Conservation (phyloP, 2,888 invertebrate genomes). For the Andrena bicolor region DNA sequence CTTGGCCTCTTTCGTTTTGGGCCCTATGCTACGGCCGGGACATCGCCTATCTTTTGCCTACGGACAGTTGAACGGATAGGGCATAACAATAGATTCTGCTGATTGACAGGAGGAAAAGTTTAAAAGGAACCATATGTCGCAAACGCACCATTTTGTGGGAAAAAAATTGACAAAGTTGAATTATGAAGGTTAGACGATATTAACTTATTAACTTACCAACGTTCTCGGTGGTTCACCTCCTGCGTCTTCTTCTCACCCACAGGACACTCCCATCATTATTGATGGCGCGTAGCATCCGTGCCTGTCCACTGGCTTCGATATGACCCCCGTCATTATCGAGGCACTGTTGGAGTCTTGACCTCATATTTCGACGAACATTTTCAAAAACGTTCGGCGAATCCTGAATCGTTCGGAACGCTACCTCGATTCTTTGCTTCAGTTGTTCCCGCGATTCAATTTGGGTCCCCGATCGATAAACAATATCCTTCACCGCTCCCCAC, state of each 20-base stretch:
- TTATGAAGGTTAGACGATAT: too few species aligned
- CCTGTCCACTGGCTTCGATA: slow-evolving; percentile 7
- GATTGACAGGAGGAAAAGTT: too few species aligned
- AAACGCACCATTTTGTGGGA: too few species aligned
- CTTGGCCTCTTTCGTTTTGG: too few species aligned
- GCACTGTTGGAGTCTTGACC: neutral
- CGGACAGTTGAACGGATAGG: too few species aligned
- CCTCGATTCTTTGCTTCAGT: neutral
- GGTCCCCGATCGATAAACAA: neutral
- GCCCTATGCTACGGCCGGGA: too few species aligned
- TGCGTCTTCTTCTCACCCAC: neutral
- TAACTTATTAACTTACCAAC: too few species aligned
- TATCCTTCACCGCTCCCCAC: neutral
- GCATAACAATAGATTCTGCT: too few species aligned
- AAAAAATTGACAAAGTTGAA: too few species aligned
- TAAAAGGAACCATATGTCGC: too few species aligned
- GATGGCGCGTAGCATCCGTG: slow-evolving; percentile 7
- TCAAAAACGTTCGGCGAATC: neutral
- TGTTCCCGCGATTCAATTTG: neutral
- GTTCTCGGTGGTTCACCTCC: neutral
- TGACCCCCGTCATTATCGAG: neutral
- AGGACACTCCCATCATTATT: neutral
- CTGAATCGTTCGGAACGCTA: neutral
- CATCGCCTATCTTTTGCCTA: too few species aligned
- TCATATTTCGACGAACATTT: neutral